Conservation (phyloP, 2,797 vertebrate genomes). For the Fistularia commersonii region DNA sequence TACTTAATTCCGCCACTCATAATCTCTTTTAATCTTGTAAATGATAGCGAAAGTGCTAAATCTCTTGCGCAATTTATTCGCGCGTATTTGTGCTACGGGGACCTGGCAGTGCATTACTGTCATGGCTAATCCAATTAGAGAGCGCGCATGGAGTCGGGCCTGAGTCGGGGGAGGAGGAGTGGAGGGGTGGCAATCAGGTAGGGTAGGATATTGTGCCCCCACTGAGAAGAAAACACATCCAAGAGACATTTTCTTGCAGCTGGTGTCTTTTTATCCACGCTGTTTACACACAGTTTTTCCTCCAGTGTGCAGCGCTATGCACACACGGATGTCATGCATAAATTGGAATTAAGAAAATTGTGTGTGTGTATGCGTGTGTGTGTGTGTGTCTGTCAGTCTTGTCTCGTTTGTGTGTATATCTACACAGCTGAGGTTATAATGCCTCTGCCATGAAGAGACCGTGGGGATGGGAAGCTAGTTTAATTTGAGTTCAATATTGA, state of each 20-base stretch:
- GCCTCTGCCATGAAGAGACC: too few species aligned
- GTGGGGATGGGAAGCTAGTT: too few species aligned
- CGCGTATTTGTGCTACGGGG: constrained; percentile 72
- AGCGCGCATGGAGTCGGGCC: constrained; percentile 65
- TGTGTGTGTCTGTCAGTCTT: too few species aligned
- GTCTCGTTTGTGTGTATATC: too few species aligned
- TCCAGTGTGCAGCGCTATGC: too few species aligned
- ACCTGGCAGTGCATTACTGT: constrained; percentile 75
- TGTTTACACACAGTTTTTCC: too few species aligned
- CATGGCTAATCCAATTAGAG: constrained; percentile 88
- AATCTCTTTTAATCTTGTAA: constrained; percentile 83
- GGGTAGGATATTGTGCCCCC: constrained; percentile 32
- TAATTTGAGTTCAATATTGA: too few species aligned
- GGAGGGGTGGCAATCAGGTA: constrained; percentile 30
- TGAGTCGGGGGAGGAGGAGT: constrained; percentile 16
- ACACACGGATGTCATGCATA: too few species aligned
- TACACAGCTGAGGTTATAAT: too few species aligned
- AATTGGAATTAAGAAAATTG: too few species aligned
- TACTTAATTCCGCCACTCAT: constrained; percentile 80
- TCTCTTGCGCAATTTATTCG: constrained; percentile 86
- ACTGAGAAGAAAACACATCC: constrained; percentile 59
- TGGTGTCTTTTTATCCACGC: constrained; percentile 50
- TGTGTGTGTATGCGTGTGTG: too few species aligned
- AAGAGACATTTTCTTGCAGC: constrained; percentile 52
- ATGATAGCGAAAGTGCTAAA: constrained; percentile 79